Base-by-base conservation (phyloP, 2,888 invertebrate species). In the Ormyrus rosae region DNA sequence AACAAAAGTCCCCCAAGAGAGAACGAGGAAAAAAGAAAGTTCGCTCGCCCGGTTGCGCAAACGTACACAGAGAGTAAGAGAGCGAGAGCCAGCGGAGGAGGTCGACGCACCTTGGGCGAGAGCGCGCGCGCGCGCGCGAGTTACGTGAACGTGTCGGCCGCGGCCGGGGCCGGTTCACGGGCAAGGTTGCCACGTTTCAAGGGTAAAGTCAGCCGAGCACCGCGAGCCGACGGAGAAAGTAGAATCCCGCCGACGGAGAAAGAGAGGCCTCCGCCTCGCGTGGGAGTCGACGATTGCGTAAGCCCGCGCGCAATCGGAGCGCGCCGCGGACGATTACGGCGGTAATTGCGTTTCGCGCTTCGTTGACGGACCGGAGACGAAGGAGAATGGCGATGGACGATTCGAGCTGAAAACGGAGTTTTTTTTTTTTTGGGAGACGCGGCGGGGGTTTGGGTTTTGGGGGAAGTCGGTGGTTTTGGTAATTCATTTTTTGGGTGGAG, bases 121-220 rank as follows among this genome's bases (percentile, higher is more conserved):
- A n/a, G 45, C 46, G 45, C 68, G 45, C 11, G 5, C 67, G 53
- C 34, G 58, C 55, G 19, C 63, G 19, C 53, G 34, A 58, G 46
- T 74, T 80, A 75, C 75, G 75, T 68, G 75, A 75, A 58, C 53
- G 58, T 48, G 34, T 46, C 34, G 19, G 34, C 67, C 46, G 55
- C 53, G 10, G 51, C 34, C 45, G 64, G 71, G 10, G 51, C 34
- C 45, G 64, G 71, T 70, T 78, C 69, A 77, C 70, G 77, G 70
- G 65, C 80, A 80, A 80, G 79, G 80, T 80, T 76, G 76, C 70
- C 72, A 72, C 76, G 58, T 74, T 74, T 74, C 76, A 73, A 77
- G 77, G 73, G 67, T 72, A 80, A 70, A 77, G 58, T 77, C 63
- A 34, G 34, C 34, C 34, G 34, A 34, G 34, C 0, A 2, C 19